These are phyloP conservation scores for Brachyalestes nurse DNA, from an alignment of 2,797 vertebrate genomes.

Conservation along the genomic window DNA sequence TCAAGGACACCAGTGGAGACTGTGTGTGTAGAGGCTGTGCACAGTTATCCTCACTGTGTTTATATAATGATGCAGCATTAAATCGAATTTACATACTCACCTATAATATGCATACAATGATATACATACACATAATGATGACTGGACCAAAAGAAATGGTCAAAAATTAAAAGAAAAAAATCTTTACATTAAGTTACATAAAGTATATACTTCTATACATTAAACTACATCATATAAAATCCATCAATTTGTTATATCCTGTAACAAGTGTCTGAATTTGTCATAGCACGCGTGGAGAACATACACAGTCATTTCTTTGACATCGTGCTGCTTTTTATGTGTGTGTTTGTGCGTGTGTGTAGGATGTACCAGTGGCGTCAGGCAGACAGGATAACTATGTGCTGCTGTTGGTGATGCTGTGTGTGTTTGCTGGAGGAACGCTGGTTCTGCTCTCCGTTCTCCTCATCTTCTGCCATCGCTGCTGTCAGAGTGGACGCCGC, in stretches of 20 bases:
- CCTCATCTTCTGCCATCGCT: slow-evolving; percentile 90
- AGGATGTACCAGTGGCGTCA: slow-evolving; percentile 77
- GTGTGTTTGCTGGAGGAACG: slow-evolving; percentile 88
- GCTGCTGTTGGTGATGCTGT: slow-evolving; percentile 87
- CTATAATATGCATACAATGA: too few relatives aligned
- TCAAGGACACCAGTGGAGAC: slow-evolving; percentile 28
- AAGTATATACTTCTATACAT: too few relatives aligned
- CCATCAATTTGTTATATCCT: too few relatives aligned
- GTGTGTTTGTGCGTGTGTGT: slow-evolving; percentile 24
- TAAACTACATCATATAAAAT: too few relatives aligned
- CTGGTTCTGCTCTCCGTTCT: slow-evolving; percentile 89
- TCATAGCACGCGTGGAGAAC: too few relatives aligned
- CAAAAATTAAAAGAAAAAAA: too few relatives aligned
- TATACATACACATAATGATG: too few relatives aligned
- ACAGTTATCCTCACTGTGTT: slow-evolving; percentile 7
- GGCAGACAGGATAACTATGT: slow-evolving; percentile 87
- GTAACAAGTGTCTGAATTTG: too few relatives aligned
- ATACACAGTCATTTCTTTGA: not conserved
- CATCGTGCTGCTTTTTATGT: not conserved
- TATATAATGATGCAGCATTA: not conserved
- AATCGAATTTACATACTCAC: too few relatives aligned
- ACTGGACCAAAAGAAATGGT: too few relatives aligned
- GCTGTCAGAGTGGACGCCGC: slow-evolving; percentile 85
- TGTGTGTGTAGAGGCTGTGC: slow-evolving; percentile 65
- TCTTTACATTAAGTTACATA: too few relatives aligned